phyloP scores from a whole-genome alignment of 2,113 vertebrate species.

The Alectura lathami region DNA sequence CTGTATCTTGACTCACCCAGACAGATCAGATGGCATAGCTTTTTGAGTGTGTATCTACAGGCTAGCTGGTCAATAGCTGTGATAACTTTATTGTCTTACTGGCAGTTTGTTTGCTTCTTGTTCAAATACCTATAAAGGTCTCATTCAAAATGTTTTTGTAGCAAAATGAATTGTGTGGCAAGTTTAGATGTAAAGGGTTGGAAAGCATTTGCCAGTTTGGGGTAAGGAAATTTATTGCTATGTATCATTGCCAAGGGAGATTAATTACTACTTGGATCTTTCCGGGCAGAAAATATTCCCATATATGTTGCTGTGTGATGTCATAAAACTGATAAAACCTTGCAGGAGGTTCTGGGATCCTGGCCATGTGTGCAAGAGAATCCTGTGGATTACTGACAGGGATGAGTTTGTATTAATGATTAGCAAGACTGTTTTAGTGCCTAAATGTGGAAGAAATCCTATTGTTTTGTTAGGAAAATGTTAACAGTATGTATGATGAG shows the following conservation, averaged over 20 bases:
- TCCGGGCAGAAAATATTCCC: slow-evolving; percentile 43
- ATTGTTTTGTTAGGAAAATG: background rate
- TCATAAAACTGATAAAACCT: slow-evolving; percentile 32
- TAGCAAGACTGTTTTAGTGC: background rate
- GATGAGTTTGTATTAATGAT: background rate
- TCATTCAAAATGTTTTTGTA: background rate
- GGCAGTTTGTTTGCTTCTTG: background rate
- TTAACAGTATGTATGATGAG: background rate
- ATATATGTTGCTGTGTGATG: slow-evolving; percentile 43
- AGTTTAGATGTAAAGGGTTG: background rate
- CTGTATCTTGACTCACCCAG: background rate
- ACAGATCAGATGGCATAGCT: background rate
- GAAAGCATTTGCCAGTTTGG: background rate
- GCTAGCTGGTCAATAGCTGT: background rate
- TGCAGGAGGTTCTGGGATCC: slow-evolving; percentile 25
- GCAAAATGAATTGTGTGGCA: background rate
- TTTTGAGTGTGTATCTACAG: background rate
- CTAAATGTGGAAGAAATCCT: background rate
- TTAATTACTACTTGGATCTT: slow-evolving; percentile 33
- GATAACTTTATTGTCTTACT: background rate
- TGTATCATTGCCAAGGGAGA: slow-evolving; percentile 50
- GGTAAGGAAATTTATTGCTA: slow-evolving; percentile 7
- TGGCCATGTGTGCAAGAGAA: background rate
- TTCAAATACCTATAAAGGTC: background rate
- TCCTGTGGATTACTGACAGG: background rate